Conservation (phyloP, 2,113 vertebrate genomes). For the Amazona guildingii region DNA sequence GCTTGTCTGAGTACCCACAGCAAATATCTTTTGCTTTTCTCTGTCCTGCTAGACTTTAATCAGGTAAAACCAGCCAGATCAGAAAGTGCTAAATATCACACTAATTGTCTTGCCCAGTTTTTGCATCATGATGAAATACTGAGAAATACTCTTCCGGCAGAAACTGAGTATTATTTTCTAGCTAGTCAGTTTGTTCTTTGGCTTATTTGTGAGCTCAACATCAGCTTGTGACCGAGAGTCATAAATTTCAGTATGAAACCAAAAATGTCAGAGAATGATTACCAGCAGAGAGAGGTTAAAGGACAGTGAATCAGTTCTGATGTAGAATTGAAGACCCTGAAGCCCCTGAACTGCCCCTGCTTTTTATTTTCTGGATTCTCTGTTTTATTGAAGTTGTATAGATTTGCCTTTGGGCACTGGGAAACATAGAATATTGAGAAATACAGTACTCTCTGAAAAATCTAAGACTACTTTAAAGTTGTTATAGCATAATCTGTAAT, state of each 20-base stretch:
- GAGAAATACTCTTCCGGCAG: not conserved
- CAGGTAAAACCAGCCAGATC: not conserved
- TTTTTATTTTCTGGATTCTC: not conserved
- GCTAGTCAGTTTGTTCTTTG: not conserved
- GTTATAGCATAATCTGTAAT: not conserved
- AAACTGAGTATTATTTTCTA: not conserved
- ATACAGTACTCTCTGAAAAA: not conserved
- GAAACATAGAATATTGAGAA: not conserved
- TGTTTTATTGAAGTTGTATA: not conserved
- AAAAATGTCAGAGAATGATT: not conserved
- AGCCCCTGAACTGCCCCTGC: not conserved
- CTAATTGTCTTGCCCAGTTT: not conserved
- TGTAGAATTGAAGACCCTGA: not conserved
- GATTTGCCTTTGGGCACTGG: not conserved
- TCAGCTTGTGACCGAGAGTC: not conserved
- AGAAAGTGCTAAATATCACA: not conserved
- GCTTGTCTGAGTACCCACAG: not conserved
- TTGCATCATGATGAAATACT: not conserved
- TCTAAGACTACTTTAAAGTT: not conserved
- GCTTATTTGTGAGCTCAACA: not conserved
- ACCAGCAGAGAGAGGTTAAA: not conserved
- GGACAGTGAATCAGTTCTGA: not conserved
- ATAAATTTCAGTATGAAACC: not conserved
- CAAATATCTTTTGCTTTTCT: not conserved
- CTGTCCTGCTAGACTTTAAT: not conserved